A percentile compares a stretch with the other conserved stretches of the same genome.
phyloP scores from a whole-genome alignment of 2,113 vertebrate genomes.

The Sterna hirundo region DNA sequence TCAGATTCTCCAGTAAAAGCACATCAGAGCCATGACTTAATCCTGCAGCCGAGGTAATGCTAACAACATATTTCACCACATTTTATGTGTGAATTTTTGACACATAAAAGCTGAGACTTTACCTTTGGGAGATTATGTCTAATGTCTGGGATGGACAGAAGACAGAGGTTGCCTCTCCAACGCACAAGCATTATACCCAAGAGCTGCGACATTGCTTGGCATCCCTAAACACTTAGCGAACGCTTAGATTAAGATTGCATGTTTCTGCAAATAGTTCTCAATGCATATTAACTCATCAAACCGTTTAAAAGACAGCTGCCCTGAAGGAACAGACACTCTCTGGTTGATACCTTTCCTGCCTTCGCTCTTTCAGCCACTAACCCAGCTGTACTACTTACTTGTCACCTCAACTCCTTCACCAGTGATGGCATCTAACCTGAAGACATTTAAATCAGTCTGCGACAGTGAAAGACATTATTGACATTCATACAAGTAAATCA shows the following conservation, averaged over 20 bases:
- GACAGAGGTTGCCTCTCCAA: background rate
- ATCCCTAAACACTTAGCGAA: background rate
- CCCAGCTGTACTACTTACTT: background rate
- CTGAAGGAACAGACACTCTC: background rate
- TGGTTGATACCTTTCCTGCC: background rate
- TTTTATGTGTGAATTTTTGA: background rate
- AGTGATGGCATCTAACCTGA: background rate
- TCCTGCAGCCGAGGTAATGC: background rate
- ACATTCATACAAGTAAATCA: background rate
- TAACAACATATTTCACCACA: background rate
- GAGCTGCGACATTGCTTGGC: background rate
- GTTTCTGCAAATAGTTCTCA: background rate
- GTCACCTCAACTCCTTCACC: background rate
- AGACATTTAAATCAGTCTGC: background rate
- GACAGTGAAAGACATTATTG: background rate
- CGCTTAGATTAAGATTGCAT: rapidly evolving
- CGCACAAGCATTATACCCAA: background rate
- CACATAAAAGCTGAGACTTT: background rate
- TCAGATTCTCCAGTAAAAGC: background rate
- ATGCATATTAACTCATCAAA: background rate
- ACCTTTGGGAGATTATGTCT: background rate
- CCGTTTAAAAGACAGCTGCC: background rate
- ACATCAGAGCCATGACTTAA: background rate
- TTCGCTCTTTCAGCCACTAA: background rate
- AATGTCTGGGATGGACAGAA: background rate